phyloP scores from a whole-genome alignment of 1,140 invertebrate species.

The Ceratitis capitata region DNA sequence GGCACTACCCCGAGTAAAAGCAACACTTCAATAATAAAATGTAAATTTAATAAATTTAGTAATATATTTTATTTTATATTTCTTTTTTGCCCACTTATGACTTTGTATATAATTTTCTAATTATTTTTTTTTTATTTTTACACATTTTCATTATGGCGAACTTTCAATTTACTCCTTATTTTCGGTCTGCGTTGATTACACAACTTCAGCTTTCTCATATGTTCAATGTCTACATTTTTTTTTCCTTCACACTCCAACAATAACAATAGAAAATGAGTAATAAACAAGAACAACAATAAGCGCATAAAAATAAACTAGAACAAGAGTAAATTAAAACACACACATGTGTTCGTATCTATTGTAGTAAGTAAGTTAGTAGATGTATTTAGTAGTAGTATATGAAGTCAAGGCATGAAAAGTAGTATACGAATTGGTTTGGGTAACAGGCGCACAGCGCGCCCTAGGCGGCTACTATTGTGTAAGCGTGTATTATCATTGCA shows the following conservation, averaged over 20 bases:
- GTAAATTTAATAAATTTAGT: too few species aligned
- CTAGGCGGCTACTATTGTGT: background rate
- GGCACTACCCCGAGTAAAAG: too few species aligned
- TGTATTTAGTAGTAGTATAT: background rate
- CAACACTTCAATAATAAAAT: too few species aligned
- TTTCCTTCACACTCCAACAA: background rate
- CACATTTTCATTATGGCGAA: background rate
- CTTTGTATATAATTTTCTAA: background rate
- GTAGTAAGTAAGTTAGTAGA: background rate
- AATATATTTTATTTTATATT: too few species aligned
- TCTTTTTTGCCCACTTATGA: too few species aligned
- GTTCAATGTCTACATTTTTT: background rate
- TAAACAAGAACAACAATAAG: conserved; percentile 4
- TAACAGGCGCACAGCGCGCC: background rate
- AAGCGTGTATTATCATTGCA: background rate
- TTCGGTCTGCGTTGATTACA: background rate
- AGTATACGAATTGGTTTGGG: background rate
- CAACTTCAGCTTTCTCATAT: background rate
- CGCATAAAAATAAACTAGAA: background rate
- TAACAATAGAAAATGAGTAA: conserved; percentile 15
- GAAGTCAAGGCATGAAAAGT: background rate
- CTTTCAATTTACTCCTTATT: background rate
- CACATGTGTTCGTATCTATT: background rate
- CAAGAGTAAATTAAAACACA: background rate
- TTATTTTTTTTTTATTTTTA: background rate